Conservation (phyloP, 53 echinoderm and acorn worm genomes). For the Glandiceps talaboti region DNA sequence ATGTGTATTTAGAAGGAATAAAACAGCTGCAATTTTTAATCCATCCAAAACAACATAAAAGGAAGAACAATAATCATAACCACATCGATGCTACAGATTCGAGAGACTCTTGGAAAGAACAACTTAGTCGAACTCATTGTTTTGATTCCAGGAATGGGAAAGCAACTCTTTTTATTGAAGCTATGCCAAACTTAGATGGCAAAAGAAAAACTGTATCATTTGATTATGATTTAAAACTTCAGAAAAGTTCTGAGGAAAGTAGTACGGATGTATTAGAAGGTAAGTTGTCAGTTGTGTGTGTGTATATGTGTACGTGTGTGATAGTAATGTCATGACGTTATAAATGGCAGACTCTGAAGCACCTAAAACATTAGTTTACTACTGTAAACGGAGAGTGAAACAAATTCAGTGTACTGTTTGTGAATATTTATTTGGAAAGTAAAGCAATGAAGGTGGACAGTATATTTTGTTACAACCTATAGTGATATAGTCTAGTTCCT, state of each 20-base stretch:
- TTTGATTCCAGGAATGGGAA: slow-evolving; percentile 57
- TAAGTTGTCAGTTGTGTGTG: too few relatives aligned
- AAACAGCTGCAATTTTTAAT: slow-evolving; percentile 5
- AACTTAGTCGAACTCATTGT: slow-evolving; percentile 48
- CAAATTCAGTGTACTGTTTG: too few relatives aligned
- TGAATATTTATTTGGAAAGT: too few relatives aligned
- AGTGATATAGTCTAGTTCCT: too few relatives aligned
- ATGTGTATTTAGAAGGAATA: slow-evolving; percentile 48
- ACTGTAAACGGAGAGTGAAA: too few relatives aligned
- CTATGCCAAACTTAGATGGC: slow-evolving; percentile 23
- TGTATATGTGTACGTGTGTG: too few relatives aligned
- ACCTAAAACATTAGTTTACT: too few relatives aligned
- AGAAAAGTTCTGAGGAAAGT: too few relatives aligned
- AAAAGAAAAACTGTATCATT: slow-evolving; percentile 38
- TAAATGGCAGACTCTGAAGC: too few relatives aligned
- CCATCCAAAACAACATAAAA: slow-evolving; percentile 1
- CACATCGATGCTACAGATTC: not conserved
- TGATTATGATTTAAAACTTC: slow-evolving; percentile 44
- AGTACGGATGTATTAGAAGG: not conserved
- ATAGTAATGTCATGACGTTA: too few relatives aligned
- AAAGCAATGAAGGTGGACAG: too few relatives aligned
- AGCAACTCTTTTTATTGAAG: slow-evolving; percentile 64
- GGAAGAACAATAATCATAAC: slow-evolving; percentile 10
- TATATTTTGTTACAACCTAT: too few relatives aligned
- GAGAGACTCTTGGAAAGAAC: slow-evolving; percentile 21